Evolutionary conservation across 2,113 vertebrate species (phyloP), one percentile per base, ranked within the genome.

Genomic region (Melanerpes formicivorus): DNA sequence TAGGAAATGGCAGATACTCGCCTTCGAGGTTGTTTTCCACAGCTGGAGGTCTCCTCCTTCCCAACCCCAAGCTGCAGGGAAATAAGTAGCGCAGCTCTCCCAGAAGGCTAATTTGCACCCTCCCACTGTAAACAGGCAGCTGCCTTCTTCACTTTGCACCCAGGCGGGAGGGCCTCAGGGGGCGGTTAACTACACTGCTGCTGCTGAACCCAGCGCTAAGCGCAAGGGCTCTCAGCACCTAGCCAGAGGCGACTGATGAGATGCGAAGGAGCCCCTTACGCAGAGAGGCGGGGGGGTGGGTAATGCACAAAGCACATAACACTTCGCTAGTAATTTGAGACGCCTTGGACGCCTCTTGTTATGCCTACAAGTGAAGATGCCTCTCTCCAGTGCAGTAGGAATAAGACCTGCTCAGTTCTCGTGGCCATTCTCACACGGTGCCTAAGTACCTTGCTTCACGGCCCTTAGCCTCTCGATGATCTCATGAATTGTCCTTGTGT

Each of bases 1-100:
- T 73, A 81, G 90, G 93, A 96, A 96, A 95, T 75, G 73, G 91
- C 93, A 96, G 91, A 91, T 78, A 86, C 76, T 83, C 2, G 27
- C 80, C 73, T 76, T 92, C 82, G 90, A 48, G 80, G 44, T 69
- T 90, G 92, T 91, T 95, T 94, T 88, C 80, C 83, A 75, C 88
- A 66, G 88, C 95, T 90, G 83, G 94, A 90, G 60, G 58, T 77
- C 79, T 69, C 75, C 17, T 60, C 66, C 46, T 10, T 6, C 54
- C 2, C 2, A 2, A 16, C 59, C 50, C 63, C 0, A 32, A 83
- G 87, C 82, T 72, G 58, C 62, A 25, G 91, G 60, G 79, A 74
- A 80, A 72, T 69, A 44, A 80, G 78, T 9, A 5, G 15, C 0
- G 16, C 7, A 1, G 73, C 85, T 91, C 80, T 95, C 94, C 69